Conservation (phyloP, 1,140 invertebrate species). For the Solen grandis region DNA sequence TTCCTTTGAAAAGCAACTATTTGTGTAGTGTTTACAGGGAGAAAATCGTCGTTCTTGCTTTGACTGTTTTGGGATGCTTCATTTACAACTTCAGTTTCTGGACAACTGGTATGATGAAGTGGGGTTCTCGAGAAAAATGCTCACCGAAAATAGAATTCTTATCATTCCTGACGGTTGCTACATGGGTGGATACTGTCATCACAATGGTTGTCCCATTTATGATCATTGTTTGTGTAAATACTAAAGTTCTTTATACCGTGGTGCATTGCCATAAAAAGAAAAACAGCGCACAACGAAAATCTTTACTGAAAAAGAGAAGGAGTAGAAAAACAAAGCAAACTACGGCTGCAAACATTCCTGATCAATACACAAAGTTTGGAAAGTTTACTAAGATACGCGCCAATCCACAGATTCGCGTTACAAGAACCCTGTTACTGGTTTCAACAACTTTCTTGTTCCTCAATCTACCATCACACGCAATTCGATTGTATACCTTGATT, state of each 20-base stretch:
- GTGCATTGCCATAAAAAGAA: background rate
- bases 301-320: too few species aligned
- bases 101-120: conserved; percentile 19
- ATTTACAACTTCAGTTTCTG: conserved; percentile 60
- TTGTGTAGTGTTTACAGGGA: conserved; percentile 68
- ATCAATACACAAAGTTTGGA: too few species aligned
- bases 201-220: conserved; percentile 83
- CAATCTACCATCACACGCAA: conserved; percentile 85
- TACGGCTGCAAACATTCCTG: too few species aligned
- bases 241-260: conserved; percentile 15
- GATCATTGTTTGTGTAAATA: conserved; percentile 83
- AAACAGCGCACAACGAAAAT: background rate
- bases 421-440: conserved; percentile 90
- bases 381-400: background rate
- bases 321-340: too few species aligned
- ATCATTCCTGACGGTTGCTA: conserved; percentile 82
- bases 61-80: conserved; percentile 52
- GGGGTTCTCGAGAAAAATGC: background rate
- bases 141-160: conserved; percentile 28
- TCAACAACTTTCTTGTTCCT: conserved; percentile 89
- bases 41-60: conserved; percentile 8
- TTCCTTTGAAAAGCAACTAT: conserved; percentile 67
- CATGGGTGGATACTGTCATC: conserved; percentile 82
- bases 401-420: conserved; percentile 86
- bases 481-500: conserved; percentile 71